Percentiles rank a stretch among this genome's conserved stretches.
Evolutionary conservation across 2,888 invertebrate genomes (phyloP).

Genomic region (Timandra comae): DNA sequence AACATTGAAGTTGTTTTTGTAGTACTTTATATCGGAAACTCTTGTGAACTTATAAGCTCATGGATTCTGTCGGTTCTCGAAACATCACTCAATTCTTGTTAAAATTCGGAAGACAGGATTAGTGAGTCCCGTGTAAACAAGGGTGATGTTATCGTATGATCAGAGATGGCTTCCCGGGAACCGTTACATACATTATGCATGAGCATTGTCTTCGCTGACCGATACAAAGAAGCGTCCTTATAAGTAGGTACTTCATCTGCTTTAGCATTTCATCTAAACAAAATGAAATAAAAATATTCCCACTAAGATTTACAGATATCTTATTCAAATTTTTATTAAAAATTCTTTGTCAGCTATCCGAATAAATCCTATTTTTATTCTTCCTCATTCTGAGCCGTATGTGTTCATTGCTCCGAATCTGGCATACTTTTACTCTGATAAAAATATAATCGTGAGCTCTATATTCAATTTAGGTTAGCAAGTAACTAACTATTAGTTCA

Average conservation of each 20-base stretch:
- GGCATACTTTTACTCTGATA: no score
- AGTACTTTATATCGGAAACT: conserved; percentile 17
- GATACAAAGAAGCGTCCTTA: conserved; percentile 34
- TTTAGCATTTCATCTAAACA: no score
- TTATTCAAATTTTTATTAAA: not conserved
- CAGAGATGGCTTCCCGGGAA: conserved; percentile 49
- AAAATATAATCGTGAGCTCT: no score
- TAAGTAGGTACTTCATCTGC: conserved; percentile 4
- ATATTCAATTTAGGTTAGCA: no score
- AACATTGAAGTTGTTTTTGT: not conserved
- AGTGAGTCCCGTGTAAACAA: conserved; percentile 61
- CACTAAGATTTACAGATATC: no score
- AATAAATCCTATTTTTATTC: no score
- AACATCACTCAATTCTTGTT: conserved; percentile 62
- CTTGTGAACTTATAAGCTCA: conserved; percentile 23
- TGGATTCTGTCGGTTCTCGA: conserved; percentile 29
- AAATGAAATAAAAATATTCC: no score
- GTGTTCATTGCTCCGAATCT: no score
- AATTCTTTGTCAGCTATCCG: no score
- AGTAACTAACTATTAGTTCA: no score
- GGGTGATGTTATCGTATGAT: conserved; percentile 56
- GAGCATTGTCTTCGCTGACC: conserved; percentile 41
- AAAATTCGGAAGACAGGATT: conserved; percentile 60
- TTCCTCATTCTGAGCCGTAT: no score
- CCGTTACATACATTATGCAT: conserved; percentile 61